A percentile compares a stretch with the other conserved stretches of the same genome.
These are phyloP conservation scores for Isaurus tuberculatus DNA, from an alignment of 92 coral and sea anemone species.

Conservation along the genomic window DNA sequence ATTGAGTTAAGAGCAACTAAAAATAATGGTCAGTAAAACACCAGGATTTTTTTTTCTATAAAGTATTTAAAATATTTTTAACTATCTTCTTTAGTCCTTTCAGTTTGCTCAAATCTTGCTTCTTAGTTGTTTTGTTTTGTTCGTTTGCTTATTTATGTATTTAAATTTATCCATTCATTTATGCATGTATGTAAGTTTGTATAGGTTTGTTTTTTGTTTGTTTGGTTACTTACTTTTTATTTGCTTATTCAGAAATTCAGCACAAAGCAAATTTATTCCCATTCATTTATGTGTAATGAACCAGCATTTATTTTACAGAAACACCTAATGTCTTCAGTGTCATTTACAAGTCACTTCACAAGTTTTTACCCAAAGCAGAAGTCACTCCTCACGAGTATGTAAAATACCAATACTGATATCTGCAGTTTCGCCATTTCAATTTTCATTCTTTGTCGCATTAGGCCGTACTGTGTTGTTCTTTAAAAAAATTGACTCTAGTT, in stretches of 20 bases:
- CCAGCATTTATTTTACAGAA: neutral
- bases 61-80: neutral
- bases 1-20: slow-evolving; percentile 24
- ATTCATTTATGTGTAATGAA: neutral
- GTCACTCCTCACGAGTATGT: slow-evolving; percentile 39
- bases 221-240: neutral
- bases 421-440: too few species aligned
- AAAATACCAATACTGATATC: too few species aligned
- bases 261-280: neutral
- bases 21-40: neutral
- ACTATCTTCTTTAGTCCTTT: neutral
- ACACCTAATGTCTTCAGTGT: slow-evolving; percentile 60
- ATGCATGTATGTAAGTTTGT: neutral
- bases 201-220: neutral
- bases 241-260: neutral
- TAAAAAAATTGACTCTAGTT: too few species aligned
- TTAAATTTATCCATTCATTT: slow-evolving; percentile 6
- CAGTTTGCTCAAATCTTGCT: neutral
- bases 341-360: slow-evolving; percentile 58
- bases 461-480: too few species aligned
- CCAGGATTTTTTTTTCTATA: neutral
- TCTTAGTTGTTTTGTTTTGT: neutral
- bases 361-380: slow-evolving; percentile 47
- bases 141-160: too few species aligned
- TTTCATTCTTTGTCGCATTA: too few species aligned